Conservation (phyloP, 2,888 invertebrate genomes). For the Deilephila elpenor region DNA sequence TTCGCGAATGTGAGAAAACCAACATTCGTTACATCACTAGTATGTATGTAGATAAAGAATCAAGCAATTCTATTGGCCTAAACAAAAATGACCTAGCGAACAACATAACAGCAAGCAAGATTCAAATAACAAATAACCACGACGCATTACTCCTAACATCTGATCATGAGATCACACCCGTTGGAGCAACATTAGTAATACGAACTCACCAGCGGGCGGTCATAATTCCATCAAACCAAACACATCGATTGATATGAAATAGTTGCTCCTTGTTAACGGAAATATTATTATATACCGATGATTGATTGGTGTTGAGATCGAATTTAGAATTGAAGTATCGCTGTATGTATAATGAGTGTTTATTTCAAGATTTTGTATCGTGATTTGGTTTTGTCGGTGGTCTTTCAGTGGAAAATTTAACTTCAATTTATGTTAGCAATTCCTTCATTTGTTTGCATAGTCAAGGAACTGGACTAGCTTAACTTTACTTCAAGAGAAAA, state of each 20-base stretch:
- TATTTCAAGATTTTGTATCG: not conserved
- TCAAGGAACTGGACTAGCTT: no score
- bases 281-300: conserved; percentile 44
- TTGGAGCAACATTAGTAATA: conserved; percentile 63
- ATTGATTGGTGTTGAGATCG: conserved; percentile 40
- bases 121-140: conserved; percentile 21
- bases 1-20: no score
- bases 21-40: no score
- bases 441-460: no score
- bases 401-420: not conserved
- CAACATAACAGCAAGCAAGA: not conserved
- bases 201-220: conserved; percentile 62
- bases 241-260: conserved; percentile 60
- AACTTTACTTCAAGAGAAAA: no score
- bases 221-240: conserved; percentile 64
- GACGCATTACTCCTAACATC: conserved; percentile 38
- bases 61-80: conserved; percentile 10
- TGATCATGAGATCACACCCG: conserved; percentile 64
- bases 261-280: conserved; percentile 52
- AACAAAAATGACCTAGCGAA: not conserved
- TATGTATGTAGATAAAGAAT: conserved; percentile 7
- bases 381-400: not conserved
- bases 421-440: no score
- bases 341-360: conserved; percentile 7
- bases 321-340: conserved; percentile 23